phyloP scores from a whole-genome alignment of 2,113 vertebrate genomes.

The Megaptera novaeangliae region DNA sequence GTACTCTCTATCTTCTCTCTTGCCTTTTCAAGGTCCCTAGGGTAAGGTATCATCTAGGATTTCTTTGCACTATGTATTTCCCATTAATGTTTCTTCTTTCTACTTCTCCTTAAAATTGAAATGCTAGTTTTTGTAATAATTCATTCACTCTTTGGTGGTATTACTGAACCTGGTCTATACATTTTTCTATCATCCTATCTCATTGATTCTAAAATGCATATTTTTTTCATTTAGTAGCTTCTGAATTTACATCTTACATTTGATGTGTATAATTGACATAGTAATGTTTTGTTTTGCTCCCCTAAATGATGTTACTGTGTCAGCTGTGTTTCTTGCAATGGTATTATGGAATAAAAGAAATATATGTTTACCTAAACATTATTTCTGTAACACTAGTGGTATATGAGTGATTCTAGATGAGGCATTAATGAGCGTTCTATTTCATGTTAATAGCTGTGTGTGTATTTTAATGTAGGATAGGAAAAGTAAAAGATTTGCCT shows the following conservation, averaged over 20 bases:
- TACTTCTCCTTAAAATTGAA: background rate
- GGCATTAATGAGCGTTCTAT: background rate
- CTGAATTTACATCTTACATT: background rate
- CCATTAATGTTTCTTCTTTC: background rate
- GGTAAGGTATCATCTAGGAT: background rate
- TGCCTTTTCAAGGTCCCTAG: background rate
- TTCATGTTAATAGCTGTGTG: background rate
- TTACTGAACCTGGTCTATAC: background rate
- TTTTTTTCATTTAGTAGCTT: background rate
- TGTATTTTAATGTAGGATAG: background rate
- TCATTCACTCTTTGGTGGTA: background rate
- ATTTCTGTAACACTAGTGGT: background rate
- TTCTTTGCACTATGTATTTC: background rate
- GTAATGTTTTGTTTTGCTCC: background rate
- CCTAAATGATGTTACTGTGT: background rate
- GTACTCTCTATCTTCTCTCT: background rate
- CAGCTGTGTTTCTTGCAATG: background rate
- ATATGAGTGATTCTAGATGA: background rate
- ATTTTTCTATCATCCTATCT: background rate
- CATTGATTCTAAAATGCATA: background rate
- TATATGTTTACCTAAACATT: background rate
- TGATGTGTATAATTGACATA: background rate
- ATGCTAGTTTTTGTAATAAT: background rate
- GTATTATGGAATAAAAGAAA: background rate
- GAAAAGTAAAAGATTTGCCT: background rate